Percentiles rank a stretch among this genome's conserved stretches.
Evolutionary conservation across 2,888 invertebrate genomes (phyloP).

Genomic region (Caenorhabditis sulstoni): DNA sequence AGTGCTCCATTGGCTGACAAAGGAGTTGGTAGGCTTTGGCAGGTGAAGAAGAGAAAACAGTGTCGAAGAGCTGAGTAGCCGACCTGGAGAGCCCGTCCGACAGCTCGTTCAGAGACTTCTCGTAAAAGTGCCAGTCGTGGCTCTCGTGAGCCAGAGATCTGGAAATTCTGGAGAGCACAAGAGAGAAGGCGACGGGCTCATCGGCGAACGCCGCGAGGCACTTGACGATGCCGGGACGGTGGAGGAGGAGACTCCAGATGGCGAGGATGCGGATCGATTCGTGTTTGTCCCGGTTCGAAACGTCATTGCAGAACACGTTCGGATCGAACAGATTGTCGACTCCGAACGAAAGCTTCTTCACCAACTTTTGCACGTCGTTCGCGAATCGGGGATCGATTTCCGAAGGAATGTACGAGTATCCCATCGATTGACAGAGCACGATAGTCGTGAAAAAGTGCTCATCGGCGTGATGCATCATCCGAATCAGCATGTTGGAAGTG

Average conservation of each 20-base stretch:
- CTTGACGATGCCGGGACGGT: constrained; percentile 72
- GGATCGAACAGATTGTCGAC: constrained; percentile 72
- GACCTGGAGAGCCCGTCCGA: constrained; percentile 64
- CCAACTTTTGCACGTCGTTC: constrained; percentile 68
- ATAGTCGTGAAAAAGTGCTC: constrained; percentile 77
- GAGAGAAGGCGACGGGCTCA: constrained; percentile 74
- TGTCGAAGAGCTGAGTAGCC: constrained; percentile 68
- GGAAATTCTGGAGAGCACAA: constrained; percentile 73
- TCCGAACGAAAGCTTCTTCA: constrained; percentile 73
- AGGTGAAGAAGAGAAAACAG: constrained; percentile 60
- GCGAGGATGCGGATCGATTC: constrained; percentile 67
- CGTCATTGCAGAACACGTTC: constrained; percentile 67
- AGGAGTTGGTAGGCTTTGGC: constrained; percentile 75
- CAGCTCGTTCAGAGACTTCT: constrained; percentile 69
- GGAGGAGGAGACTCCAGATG: constrained; percentile 76
- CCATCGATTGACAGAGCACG: constrained; percentile 75
- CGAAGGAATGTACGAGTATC: constrained; percentile 69
- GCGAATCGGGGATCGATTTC: constrained; percentile 71
- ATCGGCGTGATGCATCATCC: constrained; percentile 67
- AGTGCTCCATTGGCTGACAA: constrained; percentile 71
- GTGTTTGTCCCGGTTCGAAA: constrained; percentile 62
- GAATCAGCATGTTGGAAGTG: constrained; percentile 71
- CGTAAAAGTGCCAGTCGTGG: constrained; percentile 78
- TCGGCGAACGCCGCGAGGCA: constrained; percentile 75
- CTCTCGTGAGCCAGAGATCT: constrained; percentile 71